These are phyloP conservation scores for Acanthurus tractus DNA, from an alignment of 2,797 vertebrate species.

Conservation along the genomic window DNA sequence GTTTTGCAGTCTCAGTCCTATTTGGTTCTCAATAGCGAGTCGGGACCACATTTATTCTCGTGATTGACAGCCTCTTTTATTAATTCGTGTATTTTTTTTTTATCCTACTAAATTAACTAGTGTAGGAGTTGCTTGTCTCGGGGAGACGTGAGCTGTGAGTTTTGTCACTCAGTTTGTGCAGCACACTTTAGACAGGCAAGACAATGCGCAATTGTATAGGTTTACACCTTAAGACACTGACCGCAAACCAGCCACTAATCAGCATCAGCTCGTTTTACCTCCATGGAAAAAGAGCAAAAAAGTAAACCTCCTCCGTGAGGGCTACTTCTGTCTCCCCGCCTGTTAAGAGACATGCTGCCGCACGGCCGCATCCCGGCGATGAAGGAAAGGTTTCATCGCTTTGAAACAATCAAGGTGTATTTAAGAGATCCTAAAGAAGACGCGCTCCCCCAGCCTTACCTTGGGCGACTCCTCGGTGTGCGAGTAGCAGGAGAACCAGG, in stretches of 20 bases:
- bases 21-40: neutral
- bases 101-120: neutral
- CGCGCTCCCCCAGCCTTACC: conserved; percentile 81
- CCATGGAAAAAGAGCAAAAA: neutral
- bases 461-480: conserved; percentile 87
- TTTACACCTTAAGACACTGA: conserved; percentile 28
- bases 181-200: neutral
- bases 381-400: conserved; percentile 12
- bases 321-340: conserved; percentile 12
- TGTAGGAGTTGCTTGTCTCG: neutral
- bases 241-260: conserved; percentile 23
- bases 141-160: conserved; percentile 21
- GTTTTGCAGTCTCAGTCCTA: conserved; percentile 2
- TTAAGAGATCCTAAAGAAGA: conserved; percentile 10
- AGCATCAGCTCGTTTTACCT: conserved; percentile 17
- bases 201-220: neutral
- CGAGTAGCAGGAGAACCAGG: conserved; percentile 87
- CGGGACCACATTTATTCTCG: neutral
- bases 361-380: conserved; percentile 13
- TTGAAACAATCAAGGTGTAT: conserved; percentile 36
- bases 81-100: neutral
- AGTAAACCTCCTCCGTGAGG: conserved; percentile 17
- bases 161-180: conserved; percentile 11
- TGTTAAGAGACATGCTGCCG: conserved; percentile 8
- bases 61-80: neutral